phyloP scores from a whole-genome alignment of 2,797 vertebrate species.

The Scyliorhinus canicula region DNA sequence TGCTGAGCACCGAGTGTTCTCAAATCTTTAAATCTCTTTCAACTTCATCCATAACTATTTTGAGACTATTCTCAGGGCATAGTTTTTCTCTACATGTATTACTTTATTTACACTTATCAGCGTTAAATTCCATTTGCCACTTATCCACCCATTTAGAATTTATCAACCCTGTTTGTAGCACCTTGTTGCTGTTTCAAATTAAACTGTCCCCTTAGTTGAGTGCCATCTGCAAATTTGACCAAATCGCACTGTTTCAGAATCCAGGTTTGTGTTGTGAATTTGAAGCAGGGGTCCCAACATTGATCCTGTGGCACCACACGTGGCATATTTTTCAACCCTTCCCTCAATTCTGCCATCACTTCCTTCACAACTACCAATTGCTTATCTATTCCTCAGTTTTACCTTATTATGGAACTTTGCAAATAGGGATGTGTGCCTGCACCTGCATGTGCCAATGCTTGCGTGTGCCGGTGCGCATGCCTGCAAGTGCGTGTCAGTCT shows the following conservation, averaged over 20 bases:
- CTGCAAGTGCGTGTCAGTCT: too few relatives aligned
- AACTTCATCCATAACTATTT: too few relatives aligned
- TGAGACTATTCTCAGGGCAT: not conserved
- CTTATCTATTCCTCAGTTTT: not conserved
- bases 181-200: not conserved
- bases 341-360: not conserved
- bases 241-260: not conserved
- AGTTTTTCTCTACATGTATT: not conserved
- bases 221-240: not conserved
- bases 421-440: not conserved
- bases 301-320: not conserved
- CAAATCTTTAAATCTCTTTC: not conserved
- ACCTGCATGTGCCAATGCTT: too few relatives aligned
- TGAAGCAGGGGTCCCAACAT: not conserved
- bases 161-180: not conserved
- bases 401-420: not conserved
- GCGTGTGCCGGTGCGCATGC: too few relatives aligned
- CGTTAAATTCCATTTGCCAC: not conserved
- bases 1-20: not conserved
- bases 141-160: not conserved
- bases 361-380: not conserved
- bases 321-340: not conserved
- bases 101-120: not conserved
- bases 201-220: not conserved
- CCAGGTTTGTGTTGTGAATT: not conserved